Conservation (phyloP, 2,113 vertebrate genomes). For the Saccopteryx leptura region DNA sequence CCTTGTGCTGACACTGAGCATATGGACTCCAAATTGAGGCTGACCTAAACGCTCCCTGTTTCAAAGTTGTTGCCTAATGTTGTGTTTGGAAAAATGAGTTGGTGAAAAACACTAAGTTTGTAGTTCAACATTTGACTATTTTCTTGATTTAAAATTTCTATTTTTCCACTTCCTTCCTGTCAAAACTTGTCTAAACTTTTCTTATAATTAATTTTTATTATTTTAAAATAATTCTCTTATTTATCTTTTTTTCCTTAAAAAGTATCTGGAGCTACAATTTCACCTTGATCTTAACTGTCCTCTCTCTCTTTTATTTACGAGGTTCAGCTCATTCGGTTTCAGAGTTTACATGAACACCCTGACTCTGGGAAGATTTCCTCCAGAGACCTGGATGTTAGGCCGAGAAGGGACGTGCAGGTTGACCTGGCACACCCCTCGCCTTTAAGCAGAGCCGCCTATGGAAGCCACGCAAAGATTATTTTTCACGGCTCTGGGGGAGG, state of each 20-base stretch:
- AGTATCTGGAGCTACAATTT: background rate
- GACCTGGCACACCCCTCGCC: background rate
- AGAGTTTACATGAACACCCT: background rate
- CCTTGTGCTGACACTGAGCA: background rate
- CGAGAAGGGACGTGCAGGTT: background rate
- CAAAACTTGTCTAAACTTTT: background rate
- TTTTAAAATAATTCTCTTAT: background rate
- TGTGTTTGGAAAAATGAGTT: background rate
- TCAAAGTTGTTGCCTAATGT: background rate
- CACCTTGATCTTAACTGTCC: background rate
- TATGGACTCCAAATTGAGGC: background rate
- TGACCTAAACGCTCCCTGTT: background rate
- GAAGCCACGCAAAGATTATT: background rate
- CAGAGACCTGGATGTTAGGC: background rate
- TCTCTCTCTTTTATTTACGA: background rate
- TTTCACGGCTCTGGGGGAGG: background rate
- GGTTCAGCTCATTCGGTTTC: background rate
- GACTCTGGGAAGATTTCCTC: background rate
- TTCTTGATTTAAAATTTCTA: slow-evolving; percentile 34
- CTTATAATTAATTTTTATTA: slow-evolving; percentile 14
- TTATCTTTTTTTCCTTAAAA: background rate
- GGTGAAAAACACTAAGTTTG: background rate
- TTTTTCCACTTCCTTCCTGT: background rate
- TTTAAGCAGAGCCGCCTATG: background rate
- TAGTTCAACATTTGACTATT: background rate